Evolutionary conservation across 2,888 invertebrate genomes (phyloP), one percentile per base, ranked within the genome.

Genomic region (Eilema depressum): DNA sequence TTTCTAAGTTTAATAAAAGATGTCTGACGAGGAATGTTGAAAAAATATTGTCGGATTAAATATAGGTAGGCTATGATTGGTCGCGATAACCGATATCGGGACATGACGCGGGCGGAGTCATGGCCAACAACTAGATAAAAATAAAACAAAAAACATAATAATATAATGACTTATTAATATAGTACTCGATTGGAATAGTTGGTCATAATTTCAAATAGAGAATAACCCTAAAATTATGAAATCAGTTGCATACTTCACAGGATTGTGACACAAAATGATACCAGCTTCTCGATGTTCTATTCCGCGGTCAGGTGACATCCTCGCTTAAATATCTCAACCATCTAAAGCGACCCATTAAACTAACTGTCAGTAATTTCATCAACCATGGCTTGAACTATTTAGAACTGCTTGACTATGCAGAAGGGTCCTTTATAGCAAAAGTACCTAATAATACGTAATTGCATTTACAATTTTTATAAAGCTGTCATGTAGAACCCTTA

Each of bases 391-490:
- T 69, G 26, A 61, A 60, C 61, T 68, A 70, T 72, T 69, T 73
- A 60, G 53, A 61, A 60, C 61, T 25, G 12, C 62, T 53, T 11
- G 23, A 14, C 65, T 75, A 82, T 69, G 77, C 60, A 66, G 41
- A 20, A 7, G 11, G 63, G 61, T 61, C 23, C 66, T 79, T 73
- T 47, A 77, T 11, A 25, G 62, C 41, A n/a, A n/a, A n/a, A n/a
- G n/a, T n/a, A n/a, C n/a, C n/a, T n/a, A 80, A 70, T 75, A 53
- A 67, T 80, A n/a, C n/a, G n/a, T n/a, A 75, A 80, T 79, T 77
- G 74, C 63, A 69, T 80, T 73, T 80, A 67, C 30, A 80, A 71
- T 73, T 75, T 76, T 71, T 69, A 80, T 76, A 62, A 80, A 28
- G 30, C 63, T 57, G 65, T 73, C 57, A 62, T 37, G 53, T 30